Evolutionary conservation across 1,140 invertebrate species (phyloP).

Genomic region (Paralvinella palmiformis): DNA sequence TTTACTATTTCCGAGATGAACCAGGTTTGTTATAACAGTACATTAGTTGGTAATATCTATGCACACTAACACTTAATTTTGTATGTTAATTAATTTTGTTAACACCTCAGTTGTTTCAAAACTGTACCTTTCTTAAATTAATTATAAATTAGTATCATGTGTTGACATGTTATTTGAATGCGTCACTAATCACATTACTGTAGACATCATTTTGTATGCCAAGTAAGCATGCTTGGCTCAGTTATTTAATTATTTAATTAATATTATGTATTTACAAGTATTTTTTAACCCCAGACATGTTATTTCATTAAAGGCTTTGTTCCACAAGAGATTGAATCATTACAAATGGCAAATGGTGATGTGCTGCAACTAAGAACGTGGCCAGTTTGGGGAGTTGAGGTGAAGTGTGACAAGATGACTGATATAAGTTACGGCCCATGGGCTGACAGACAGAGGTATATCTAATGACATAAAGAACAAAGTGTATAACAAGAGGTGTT

Average conservation of each 20-base stretch:
- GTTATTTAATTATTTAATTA: too few relatives aligned
- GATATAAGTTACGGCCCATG: constrained; percentile 97
- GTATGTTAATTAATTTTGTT: too few relatives aligned
- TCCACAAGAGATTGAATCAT: constrained; percentile 79
- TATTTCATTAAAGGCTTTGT: constrained; percentile 60
- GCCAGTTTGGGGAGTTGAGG: constrained; percentile 89
- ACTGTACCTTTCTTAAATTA: too few relatives aligned
- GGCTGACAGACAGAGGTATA: constrained; percentile 90
- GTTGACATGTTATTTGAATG: too few relatives aligned
- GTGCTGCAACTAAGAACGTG: constrained; percentile 77
- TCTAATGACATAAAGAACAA: not conserved
- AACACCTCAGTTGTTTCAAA: too few relatives aligned
- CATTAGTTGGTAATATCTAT: too few relatives aligned
- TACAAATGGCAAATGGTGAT: constrained; percentile 88
- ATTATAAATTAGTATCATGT: too few relatives aligned
- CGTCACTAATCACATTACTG: too few relatives aligned
- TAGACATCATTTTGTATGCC: too few relatives aligned
- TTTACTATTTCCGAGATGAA: constrained; percentile 96
- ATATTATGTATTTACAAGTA: too few relatives aligned
- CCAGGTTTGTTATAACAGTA: constrained; percentile 65
- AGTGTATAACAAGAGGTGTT: not conserved
- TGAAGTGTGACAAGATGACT: constrained; percentile 94
- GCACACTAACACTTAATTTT: too few relatives aligned
- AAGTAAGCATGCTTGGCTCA: too few relatives aligned
- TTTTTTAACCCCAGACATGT: constrained; percentile 1